Conservation (phyloP, 2,797 vertebrate species). For the Callimico goeldii region DNA sequence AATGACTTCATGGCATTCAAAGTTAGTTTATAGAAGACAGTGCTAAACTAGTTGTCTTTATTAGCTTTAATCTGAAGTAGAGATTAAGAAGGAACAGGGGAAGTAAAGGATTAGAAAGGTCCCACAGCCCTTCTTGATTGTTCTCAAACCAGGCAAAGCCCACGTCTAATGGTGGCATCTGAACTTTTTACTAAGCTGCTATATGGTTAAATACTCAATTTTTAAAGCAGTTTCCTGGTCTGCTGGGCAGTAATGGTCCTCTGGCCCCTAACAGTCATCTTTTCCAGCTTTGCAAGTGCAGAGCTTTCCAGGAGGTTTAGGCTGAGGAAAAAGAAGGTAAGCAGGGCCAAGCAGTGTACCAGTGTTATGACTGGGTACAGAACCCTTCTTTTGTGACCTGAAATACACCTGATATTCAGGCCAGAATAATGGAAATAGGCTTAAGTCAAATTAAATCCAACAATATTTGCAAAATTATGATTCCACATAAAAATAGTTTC, state of each 20-base stretch:
- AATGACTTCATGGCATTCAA: not conserved
- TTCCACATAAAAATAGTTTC: not conserved
- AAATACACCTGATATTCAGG: not conserved
- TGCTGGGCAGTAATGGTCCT: not conserved
- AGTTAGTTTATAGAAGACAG: not conserved
- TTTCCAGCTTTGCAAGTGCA: not conserved
- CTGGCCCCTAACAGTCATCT: not conserved
- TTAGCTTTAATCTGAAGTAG: not conserved
- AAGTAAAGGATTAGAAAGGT: not conserved
- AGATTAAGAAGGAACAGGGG: not conserved
- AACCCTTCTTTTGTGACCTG: not conserved
- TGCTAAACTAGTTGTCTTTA: not conserved
- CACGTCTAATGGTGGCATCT: not conserved
- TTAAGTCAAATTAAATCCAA: not conserved
- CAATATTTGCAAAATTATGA: not conserved
- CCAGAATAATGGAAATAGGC: not conserved
- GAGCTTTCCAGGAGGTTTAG: conserved; percentile 8
- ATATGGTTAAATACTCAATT: not conserved
- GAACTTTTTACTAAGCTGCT: conserved; percentile 2
- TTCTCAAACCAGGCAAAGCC: not conserved
- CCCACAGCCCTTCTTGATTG: not conserved
- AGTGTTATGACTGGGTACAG: not conserved
- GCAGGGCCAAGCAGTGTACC: not conserved
- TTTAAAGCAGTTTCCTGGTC: not conserved
- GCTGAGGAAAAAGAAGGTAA: not conserved